A percentile compares a stretch with the other conserved stretches of the same genome.
Conservation (phyloP, 2,797 vertebrate genomes). For the Protosalanx chinensis region DNA sequence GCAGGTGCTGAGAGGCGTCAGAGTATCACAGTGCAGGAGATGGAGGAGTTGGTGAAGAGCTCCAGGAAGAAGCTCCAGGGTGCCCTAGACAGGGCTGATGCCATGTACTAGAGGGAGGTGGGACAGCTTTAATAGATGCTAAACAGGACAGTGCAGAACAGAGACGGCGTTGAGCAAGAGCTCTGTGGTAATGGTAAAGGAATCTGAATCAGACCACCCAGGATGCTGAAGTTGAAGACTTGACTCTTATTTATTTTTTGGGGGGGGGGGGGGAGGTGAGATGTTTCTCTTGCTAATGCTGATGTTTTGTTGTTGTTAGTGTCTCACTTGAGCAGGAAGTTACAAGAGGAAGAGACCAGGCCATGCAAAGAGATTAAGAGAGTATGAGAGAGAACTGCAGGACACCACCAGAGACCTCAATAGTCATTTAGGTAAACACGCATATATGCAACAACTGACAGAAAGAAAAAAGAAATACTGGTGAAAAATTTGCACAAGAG, state of each 20-base stretch:
- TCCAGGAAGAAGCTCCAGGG: slow-evolving; percentile 14
- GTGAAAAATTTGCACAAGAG: no score
- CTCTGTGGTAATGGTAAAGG: slow-evolving; percentile 12
- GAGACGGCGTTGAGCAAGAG: slow-evolving; percentile 10
- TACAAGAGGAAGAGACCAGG: slow-evolving; percentile 15
- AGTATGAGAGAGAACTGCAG: slow-evolving; percentile 18
- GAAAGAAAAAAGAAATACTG: no score
- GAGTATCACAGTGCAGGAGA: neutral
- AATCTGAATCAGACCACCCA: neutral
- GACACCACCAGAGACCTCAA: slow-evolving; percentile 4
- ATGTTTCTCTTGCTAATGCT: neutral
- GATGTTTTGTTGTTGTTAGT: slow-evolving; percentile 12
- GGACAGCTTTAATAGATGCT: slow-evolving; percentile 12
- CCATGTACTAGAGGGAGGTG: slow-evolving; percentile 10
- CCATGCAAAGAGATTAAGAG: slow-evolving; percentile 9
- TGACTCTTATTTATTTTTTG: no score
- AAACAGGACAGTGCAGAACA: slow-evolving; percentile 10
- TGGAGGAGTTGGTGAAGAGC: slow-evolving; percentile 11
- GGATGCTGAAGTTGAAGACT: neutral
- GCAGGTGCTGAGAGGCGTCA: neutral
- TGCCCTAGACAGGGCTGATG: slow-evolving; percentile 3
- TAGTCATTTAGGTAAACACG: neutral
- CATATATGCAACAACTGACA: neutral
- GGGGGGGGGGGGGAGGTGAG: no score
- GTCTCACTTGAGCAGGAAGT: slow-evolving; percentile 9